Evolutionary conservation across 2,888 invertebrate species (phyloP), one percentile per base, ranked within the genome.

Genomic region (Pinctada fucata): DNA sequence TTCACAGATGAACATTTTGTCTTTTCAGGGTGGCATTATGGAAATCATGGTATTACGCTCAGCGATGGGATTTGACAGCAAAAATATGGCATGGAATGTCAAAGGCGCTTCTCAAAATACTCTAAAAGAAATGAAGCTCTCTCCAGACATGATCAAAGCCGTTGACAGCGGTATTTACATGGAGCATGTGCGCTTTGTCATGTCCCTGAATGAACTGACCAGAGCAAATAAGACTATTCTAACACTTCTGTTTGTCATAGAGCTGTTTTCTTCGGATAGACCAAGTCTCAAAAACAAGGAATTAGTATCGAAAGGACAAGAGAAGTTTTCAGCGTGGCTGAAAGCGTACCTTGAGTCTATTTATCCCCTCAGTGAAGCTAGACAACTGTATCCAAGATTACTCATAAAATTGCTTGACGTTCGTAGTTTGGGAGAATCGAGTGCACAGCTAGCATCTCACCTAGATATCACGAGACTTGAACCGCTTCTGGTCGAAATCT

Each of bases 291-390:
- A 84, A 16, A 88, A 91, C 74, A 86, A 87, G 50, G 88, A 84
- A 16, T 76, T 86, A 47, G 91, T 93, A 4, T 88, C 90, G 2
- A 80, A 85, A 48, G 89, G 91, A 67, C 93, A 93, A 84, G 93
- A 93, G 76, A 91, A 91, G 73, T 97, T 97, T 93, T 97, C 97
- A 92, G 94, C 97, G 74, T 94, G 97, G 82, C 94, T 97, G 83
- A 95, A 97, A 83, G 97, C 96, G 92, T 93, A 97, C 95, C 92
- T 95, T 95, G 83, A 97, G 95, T 94, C 92, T 94, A 95, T 0
- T n/a, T 87, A 91, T 75, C 89, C 91, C 2, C 96, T 97, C 70
- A 97, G 96, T 90, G 97, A 97, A 90, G 97, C 97, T 0, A 96
- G 96, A 51, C 72, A 82, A 6, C 80, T 93, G 45, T 92, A 91